A percentile compares a stretch with the other conserved stretches of the same genome.
These are phyloP conservation scores for Epinephelus malabaricus DNA, from an alignment of 2,797 vertebrate species.

Conservation along the genomic window DNA sequence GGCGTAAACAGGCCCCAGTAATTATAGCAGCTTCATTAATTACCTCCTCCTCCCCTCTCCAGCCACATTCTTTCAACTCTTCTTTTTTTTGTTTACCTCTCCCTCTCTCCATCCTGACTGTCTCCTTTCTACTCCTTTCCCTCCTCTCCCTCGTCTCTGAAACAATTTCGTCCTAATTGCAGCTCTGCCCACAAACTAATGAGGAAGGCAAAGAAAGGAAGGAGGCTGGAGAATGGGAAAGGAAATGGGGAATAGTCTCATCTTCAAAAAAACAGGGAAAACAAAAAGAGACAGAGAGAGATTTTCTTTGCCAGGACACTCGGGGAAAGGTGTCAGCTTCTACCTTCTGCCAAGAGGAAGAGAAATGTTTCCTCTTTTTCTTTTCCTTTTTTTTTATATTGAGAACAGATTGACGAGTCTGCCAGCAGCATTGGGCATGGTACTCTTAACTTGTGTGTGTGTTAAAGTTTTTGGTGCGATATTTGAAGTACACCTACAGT, in stretches of 20 bases:
- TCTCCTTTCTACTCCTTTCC: constrained; percentile 25
- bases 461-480: constrained; percentile 28
- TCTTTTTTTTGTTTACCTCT: constrained; percentile 73
- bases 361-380: constrained; percentile 54
- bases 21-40: constrained; percentile 83
- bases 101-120: constrained; percentile 25
- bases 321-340: constrained; percentile 73
- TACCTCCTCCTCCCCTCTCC: constrained; percentile 67
- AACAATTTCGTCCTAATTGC: constrained; percentile 78
- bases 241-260: constrained; percentile 66
- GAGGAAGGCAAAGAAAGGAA: constrained; percentile 70
- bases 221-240: constrained; percentile 63
- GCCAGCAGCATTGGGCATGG: constrained; percentile 61
- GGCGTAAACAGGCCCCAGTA: constrained; percentile 75
- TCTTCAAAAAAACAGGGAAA: constrained; percentile 63
- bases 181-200: constrained; percentile 76
- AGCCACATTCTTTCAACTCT: constrained; percentile 74
- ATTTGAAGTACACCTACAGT: constrained; percentile 31
- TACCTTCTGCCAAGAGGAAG: constrained; percentile 73
- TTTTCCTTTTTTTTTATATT: constrained; percentile 19
- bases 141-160: constrained; percentile 18
- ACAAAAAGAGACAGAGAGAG: constrained; percentile 54
- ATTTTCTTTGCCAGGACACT: constrained; percentile 76
- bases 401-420: constrained; percentile 67
- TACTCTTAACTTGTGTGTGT: constrained; percentile 41